Conservation (phyloP, 2,797 vertebrate species). For the Hyperoplus lanceolatus region DNA sequence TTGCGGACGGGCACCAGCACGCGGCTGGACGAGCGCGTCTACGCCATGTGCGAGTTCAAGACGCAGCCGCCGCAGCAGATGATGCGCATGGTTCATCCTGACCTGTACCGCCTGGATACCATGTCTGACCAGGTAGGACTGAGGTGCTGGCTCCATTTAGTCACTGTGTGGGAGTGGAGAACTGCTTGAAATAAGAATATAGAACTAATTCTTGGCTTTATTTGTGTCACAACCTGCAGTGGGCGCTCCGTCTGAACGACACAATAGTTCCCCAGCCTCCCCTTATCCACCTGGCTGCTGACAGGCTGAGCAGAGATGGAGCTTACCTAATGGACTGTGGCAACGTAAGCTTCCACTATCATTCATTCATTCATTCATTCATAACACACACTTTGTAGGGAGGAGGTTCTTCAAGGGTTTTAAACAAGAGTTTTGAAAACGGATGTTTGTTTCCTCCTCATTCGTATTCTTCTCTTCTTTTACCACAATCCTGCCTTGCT, state of each 20-base stretch:
- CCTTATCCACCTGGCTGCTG: slow-evolving; percentile 92
- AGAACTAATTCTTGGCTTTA: neutral
- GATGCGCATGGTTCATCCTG: slow-evolving; percentile 94
- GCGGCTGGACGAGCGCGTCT: slow-evolving; percentile 94
- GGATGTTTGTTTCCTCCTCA: neutral
- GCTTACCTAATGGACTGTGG: slow-evolving; percentile 97
- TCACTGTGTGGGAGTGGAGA: neutral
- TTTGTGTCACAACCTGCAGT: slow-evolving; percentile 79
- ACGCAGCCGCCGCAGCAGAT: slow-evolving; percentile 93
- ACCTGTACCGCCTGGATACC: slow-evolving; percentile 95
- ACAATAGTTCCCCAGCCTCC: slow-evolving; percentile 92
- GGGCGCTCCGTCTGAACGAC: slow-evolving; percentile 93
- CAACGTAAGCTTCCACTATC: slow-evolving; percentile 79
- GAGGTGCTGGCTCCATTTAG: neutral
- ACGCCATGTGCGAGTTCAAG: slow-evolving; percentile 98
- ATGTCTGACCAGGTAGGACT: slow-evolving; percentile 91
- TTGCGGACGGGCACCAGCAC: slow-evolving; percentile 94
- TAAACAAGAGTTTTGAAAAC: neutral
- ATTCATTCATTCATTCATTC: neutral
- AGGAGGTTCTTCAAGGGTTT: neutral
- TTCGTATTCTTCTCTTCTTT: neutral
- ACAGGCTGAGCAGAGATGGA: slow-evolving; percentile 93
- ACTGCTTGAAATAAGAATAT: neutral
- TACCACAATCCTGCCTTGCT: neutral
- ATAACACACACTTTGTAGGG: neutral